Conservation (phyloP, 1,140 invertebrate genomes). For the Onthophagus taurus region DNA sequence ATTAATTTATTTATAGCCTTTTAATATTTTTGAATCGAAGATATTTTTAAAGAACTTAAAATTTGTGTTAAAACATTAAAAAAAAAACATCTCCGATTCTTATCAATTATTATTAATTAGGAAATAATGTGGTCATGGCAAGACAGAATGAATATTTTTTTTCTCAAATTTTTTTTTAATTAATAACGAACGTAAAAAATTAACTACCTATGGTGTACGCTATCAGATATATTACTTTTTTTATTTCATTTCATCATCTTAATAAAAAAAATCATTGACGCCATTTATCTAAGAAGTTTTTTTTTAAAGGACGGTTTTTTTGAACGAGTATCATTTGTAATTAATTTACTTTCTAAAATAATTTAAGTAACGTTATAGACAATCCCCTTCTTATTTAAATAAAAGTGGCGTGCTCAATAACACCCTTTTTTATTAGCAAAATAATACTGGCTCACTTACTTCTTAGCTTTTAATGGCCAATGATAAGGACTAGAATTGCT, state of each 20-base stretch:
- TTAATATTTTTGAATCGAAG: conserved; percentile 5
- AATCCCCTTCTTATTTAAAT: no score
- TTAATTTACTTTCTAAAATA: conserved; percentile 9
- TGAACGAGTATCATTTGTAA: conserved; percentile 26
- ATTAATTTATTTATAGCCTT: conserved; percentile 15
- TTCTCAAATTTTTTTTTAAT: no score
- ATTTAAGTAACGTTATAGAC: background rate
- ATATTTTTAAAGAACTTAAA: background rate
- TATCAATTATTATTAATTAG: no score
- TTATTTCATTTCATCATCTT: no score
- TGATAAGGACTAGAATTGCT: conserved; percentile 33
- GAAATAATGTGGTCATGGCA: conserved; percentile 23
- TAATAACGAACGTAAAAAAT: conserved; percentile 17
- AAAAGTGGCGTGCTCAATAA: no score
- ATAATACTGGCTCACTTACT: conserved; percentile 36
- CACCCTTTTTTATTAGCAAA: no score
- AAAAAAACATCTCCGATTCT: conserved; percentile 2
- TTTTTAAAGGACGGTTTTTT: conserved; percentile 34
- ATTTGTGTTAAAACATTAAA: conserved; percentile 5
- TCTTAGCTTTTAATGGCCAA: conserved; percentile 27
- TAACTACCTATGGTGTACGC: conserved; percentile 32
- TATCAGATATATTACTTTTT: conserved; percentile 24
- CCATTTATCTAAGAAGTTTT: conserved; percentile 28
- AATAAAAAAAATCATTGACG: conserved; percentile 27
- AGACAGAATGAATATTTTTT: conserved; percentile 19